A percentile compares a stretch with the other conserved stretches of the same genome.
phyloP scores from a whole-genome alignment of 2,888 invertebrate species.

The Hydrotaea cyrtoneurina region DNA sequence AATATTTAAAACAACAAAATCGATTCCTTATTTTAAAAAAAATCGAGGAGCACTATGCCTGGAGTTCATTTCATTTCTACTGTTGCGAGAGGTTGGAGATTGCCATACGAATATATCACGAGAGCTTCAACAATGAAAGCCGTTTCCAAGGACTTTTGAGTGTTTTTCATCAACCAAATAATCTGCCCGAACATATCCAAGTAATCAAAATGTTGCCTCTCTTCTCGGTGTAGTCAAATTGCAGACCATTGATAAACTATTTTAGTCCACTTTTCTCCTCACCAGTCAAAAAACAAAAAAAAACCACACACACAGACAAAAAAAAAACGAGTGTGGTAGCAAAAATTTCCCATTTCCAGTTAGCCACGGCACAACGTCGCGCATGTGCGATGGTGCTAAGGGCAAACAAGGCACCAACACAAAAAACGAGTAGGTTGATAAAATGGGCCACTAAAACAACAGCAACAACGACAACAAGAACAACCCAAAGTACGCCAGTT shows the following conservation, averaged over 20 bases:
- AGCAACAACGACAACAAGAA: slow-evolving; percentile 6
- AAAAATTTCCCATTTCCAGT: slow-evolving; percentile 26
- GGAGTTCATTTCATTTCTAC: too few species aligned
- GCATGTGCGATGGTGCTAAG: slow-evolving; percentile 66
- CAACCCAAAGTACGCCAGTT: slow-evolving; percentile 57
- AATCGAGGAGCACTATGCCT: too few species aligned
- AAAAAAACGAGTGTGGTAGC: slow-evolving; percentile 37
- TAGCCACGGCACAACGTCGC: slow-evolving; percentile 18
- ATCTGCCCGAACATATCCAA: too few species aligned
- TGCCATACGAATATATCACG: too few species aligned
- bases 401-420: slow-evolving; percentile 59
- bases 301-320: background rate
- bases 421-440: slow-evolving; percentile 65
- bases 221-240: slow-evolving; percentile 11
- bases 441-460: slow-evolving; percentile 68
- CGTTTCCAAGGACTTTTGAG: too few species aligned
- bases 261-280: slow-evolving; percentile 29
- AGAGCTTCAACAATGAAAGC: too few species aligned
- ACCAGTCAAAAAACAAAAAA: background rate
- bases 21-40: too few species aligned
- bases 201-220: background rate
- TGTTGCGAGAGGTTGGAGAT: too few species aligned
- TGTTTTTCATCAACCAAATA: too few species aligned
- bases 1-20: too few species aligned
- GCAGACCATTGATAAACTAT: slow-evolving; percentile 21